Base-by-base conservation (phyloP, 2,797 vertebrate species). In the Sandelia bainsii region DNA sequence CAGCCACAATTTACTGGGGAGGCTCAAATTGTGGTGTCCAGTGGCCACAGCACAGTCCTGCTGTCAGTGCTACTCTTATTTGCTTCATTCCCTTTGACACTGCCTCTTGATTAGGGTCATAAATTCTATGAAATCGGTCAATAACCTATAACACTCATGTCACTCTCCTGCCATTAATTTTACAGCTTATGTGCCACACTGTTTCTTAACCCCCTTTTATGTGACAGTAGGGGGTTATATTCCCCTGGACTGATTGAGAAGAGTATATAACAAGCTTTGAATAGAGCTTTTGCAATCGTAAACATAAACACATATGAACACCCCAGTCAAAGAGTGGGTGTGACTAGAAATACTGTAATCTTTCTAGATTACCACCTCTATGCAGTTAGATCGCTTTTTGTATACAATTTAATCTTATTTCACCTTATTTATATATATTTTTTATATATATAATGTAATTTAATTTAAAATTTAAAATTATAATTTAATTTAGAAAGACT, bases 121-220 rank as follows among this genome's bases (percentile, higher is more conserved):
- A 93, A 93, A 93, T 93, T 81, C 85, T 74, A 61, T 60, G 86
- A 88, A 91, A 91, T 91, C 87, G 88, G 91, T 94, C 93, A 94
- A 94, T 94, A 94, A 91, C 91, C 93, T 93, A 92, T 93, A 94
- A 93, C 92, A 93, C 89, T 93, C 91, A 93, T 92, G 91, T 92
- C 92, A 90, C 87, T 89, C 87, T 86, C 49, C 85, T 85, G 87
- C 88, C 86, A 86, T 92, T 89, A 86, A 85, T 89, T 92, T 91
- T 89, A 93, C 89, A 70, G 90, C 89, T 76, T 14, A 72, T 67
- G 85, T 58, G 86, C 86, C 89, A 84, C 89, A 77, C 81, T 88
- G 85, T 88, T 89, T 87, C 83, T 83, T 86, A 87, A 83, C 77
- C 83, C 82, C 83, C 62, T 69, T 85, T 84, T 84, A 91, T 62